These are phyloP conservation scores for Kryptolebias marmoratus DNA, from an alignment of 2,113 vertebrate species.

Conservation along the genomic window DNA sequence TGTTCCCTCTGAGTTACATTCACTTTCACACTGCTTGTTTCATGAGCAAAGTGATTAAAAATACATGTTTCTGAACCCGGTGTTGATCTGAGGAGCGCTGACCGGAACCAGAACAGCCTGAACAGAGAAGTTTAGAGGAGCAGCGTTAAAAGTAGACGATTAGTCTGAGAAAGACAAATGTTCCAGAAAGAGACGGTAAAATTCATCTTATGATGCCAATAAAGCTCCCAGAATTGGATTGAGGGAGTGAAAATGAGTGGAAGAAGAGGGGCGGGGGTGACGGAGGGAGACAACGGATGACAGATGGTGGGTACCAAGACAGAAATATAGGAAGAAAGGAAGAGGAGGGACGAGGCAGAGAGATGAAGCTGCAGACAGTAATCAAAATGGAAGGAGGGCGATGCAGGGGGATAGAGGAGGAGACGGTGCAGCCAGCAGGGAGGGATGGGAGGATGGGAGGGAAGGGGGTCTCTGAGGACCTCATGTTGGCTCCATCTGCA, in stretches of 20 bases:
- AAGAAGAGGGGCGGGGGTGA: slow-evolving; percentile 9
- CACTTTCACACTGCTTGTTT: slow-evolving; percentile 30
- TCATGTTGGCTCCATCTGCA: slow-evolving; percentile 37
- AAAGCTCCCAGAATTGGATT: slow-evolving; percentile 70
- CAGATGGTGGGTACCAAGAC: slow-evolving; percentile 66
- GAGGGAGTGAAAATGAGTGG: slow-evolving; percentile 63
- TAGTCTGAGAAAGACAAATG: slow-evolving; percentile 60
- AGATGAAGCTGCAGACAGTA: slow-evolving; percentile 43
- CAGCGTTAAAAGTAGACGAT: slow-evolving; percentile 40
- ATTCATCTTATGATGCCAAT: slow-evolving; percentile 74
- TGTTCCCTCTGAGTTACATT: slow-evolving; percentile 14
- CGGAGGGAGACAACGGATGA: slow-evolving; percentile 65
- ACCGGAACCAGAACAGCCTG: slow-evolving; percentile 14
- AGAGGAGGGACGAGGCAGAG: slow-evolving; percentile 7
- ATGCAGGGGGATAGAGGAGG: slow-evolving; percentile 14
- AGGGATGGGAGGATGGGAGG: slow-evolving; percentile 13
- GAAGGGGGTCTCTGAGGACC: slow-evolving; percentile 47
- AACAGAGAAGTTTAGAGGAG: slow-evolving; percentile 34
- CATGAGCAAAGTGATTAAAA: slow-evolving; percentile 44
- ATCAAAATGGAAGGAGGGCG: slow-evolving; percentile 58
- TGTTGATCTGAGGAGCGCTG: slow-evolving; percentile 31
- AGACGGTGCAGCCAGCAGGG: slow-evolving; percentile 19
- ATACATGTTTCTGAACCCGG: slow-evolving; percentile 35
- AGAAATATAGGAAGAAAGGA: slow-evolving; percentile 59
- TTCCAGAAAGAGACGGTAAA: slow-evolving; percentile 61